Evolutionary conservation across 2,888 invertebrate genomes (phyloP).

Genomic region (Phasia obesa): DNA sequence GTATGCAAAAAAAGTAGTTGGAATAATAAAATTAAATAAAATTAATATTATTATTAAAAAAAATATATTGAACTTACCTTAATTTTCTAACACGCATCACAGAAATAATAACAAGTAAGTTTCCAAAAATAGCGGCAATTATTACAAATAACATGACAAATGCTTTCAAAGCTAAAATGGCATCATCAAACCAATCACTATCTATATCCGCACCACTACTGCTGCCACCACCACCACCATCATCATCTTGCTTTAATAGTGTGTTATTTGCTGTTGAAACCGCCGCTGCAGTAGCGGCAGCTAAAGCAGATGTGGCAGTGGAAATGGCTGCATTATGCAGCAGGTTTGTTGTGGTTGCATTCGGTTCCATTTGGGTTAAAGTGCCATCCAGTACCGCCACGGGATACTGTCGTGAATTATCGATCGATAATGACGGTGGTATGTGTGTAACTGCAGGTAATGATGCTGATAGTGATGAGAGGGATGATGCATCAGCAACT

Average conservation of each 20-base stretch:
- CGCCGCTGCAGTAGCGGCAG: constrained; percentile 63
- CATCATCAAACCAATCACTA: constrained; percentile 84
- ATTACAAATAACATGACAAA: constrained; percentile 95
- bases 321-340: constrained; percentile 69
- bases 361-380: constrained; percentile 67
- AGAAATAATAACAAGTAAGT: constrained; percentile 93
- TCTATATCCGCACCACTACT: constrained; percentile 25
- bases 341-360: constrained; percentile 61
- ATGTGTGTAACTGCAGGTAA: constrained; percentile 64
- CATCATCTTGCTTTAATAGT: constrained; percentile 62
- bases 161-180: constrained; percentile 87
- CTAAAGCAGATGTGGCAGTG: constrained; percentile 64
- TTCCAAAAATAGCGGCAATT: constrained; percentile 93
- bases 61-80: constrained; percentile 78
- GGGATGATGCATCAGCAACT: constrained; percentile 21
- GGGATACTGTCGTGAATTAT: constrained; percentile 63
- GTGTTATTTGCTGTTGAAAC: constrained; percentile 73
- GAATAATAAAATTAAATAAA: too few relatives aligned
- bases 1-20: too few relatives aligned
- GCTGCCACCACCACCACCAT: constrained; percentile 30
- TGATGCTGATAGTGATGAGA: constrained; percentile 31
- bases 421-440: constrained; percentile 62
- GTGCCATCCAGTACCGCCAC: constrained; percentile 72
- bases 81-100: constrained; percentile 89
- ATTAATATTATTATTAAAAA: too few relatives aligned